phyloP scores from a whole-genome alignment of 2,888 invertebrate genomes.

The Tiliacea citrago region DNA sequence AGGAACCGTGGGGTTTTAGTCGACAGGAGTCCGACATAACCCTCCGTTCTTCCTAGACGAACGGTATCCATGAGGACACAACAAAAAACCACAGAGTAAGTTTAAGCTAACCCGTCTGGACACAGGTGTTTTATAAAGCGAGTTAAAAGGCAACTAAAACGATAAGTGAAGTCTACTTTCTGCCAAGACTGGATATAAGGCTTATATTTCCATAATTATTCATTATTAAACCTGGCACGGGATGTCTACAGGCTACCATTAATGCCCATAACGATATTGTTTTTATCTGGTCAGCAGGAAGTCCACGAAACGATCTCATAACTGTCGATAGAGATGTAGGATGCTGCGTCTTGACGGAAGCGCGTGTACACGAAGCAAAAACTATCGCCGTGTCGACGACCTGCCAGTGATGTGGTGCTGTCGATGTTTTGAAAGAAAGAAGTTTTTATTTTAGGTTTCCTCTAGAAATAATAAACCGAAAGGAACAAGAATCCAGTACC shows the following conservation, averaged over 20 bases:
- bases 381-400: slow-evolving; percentile 71
- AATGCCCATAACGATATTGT: slow-evolving; percentile 52
- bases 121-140: neutral
- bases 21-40: neutral
- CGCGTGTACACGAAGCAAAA: slow-evolving; percentile 74
- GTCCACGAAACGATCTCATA: slow-evolving; percentile 53
- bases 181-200: neutral
- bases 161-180: neutral
- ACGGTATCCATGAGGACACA: neutral
- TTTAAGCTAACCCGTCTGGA: no score
- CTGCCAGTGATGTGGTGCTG: slow-evolving; percentile 52
- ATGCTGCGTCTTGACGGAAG: slow-evolving; percentile 81
- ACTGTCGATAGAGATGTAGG: slow-evolving; percentile 67
- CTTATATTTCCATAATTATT: slow-evolving; percentile 31
- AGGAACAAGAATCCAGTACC: neutral
- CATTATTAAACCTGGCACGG: slow-evolving; percentile 15
- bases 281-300: slow-evolving; percentile 54
- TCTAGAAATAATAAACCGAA: neutral
- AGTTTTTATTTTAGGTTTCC: no score
- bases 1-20: neutral
- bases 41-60: neutral
- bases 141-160: neutral
- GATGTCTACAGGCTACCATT: slow-evolving; percentile 18
- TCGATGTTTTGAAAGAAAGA: slow-evolving; percentile 1
- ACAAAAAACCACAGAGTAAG: no score